These are phyloP conservation scores for Oreochromis grahami DNA, from an alignment of 2,797 vertebrate species.

Conservation along the genomic window DNA sequence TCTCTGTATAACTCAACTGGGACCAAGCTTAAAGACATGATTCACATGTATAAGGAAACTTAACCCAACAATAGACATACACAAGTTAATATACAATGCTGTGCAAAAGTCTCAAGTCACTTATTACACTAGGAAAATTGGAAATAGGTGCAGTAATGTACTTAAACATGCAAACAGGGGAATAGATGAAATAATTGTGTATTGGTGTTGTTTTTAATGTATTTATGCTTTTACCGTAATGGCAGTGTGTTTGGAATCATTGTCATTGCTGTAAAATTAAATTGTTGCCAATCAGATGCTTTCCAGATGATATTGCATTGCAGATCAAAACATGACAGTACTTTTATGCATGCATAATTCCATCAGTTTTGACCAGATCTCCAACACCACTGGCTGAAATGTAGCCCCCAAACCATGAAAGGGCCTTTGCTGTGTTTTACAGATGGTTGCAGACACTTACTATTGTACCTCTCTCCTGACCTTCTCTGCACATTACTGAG, in stretches of 20 bases:
- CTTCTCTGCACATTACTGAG: neutral
- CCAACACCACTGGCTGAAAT: neutral
- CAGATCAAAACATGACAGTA: neutral
- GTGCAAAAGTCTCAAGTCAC: neutral
- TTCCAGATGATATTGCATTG: neutral
- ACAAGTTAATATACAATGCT: rapidly evolving
- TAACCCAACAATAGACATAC: neutral
- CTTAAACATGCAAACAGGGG: neutral
- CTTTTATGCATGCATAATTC: neutral
- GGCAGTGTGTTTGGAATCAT: neutral
- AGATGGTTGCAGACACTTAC: neutral
- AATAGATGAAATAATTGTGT: neutral
- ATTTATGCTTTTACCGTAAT: neutral
- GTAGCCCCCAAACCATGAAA: neutral
- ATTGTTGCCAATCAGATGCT: neutral
- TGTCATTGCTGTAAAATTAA: neutral
- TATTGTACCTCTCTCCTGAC: neutral
- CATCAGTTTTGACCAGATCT: neutral
- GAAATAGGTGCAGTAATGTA: neutral
- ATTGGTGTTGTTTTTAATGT: neutral
- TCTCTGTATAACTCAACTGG: neutral
- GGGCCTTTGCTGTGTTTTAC: neutral
- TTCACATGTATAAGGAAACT: neutral
- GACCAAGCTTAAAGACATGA: neutral
- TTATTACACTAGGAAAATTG: neutral